Base-by-base conservation (phyloP, 1,140 invertebrate species). In the Drosophila teissieri region DNA sequence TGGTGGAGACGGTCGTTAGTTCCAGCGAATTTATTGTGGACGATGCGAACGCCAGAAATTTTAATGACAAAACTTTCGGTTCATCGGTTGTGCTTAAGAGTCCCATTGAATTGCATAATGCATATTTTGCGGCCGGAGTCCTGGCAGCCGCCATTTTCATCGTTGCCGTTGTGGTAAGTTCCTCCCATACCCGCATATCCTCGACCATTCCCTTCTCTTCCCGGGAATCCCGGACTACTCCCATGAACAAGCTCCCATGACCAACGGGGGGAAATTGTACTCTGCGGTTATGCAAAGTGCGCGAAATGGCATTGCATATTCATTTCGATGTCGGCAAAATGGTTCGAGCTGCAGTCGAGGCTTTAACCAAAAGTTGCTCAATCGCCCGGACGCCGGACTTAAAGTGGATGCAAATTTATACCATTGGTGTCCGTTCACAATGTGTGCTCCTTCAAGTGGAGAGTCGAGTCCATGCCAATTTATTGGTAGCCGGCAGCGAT, bases 51-150 rank as follows among this genome's bases (percentile, higher is more conserved):
- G 93, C 57, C 90, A 94, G 90, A 94, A 92, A 92, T 92, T 95
- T 60, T 94, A 94, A 57, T 93, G 95, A 78, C 94, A 95, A 93
- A 94, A 95, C 90, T 95, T 95, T 92, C 94, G 95, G 56, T 89
- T 91, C 91, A 86, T 91, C 91, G 78, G 88, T 83, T 81, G 90
- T 92, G 63, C 80, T 92, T 73, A 92, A 92, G 79, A 91, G 91
- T 77, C 82, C 91, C 75, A 90, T 92, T 89, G 91, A 92, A 78
- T 93, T 95, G 70, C 95, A 96, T 92, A 95, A 95, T 92, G 94
- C 95, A 56, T 96, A 95, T 91, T 95, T 96, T 74, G 95, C 95
- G 14, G 95, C 94, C 22, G 95, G 95, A n/a, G 95, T 95, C 1
- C 93, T 96, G 40, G 94, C 94, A 22, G 94, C 94, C 42, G 95